Conservation (phyloP, 2,113 vertebrate species). For the Seriola rivoliana region DNA sequence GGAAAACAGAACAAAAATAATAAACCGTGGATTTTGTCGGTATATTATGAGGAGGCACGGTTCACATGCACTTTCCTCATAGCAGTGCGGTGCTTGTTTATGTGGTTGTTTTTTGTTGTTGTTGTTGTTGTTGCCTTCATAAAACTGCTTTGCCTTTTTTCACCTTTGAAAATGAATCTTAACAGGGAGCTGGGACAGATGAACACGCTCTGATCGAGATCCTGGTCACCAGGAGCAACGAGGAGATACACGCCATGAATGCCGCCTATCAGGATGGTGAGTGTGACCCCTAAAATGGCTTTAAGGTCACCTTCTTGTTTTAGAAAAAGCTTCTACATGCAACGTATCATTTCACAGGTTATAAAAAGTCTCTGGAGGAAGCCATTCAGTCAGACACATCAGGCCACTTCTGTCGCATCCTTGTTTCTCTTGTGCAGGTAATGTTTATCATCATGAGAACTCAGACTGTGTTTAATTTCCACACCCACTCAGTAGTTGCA, state of each 20-base stretch:
- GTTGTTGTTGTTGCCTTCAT: not conserved
- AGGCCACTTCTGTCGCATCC: conserved; percentile 92
- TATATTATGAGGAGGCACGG: not conserved
- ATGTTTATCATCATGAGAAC: conserved; percentile 39
- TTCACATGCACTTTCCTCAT: not conserved
- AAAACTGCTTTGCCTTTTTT: not conserved
- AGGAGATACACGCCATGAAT: conserved; percentile 91
- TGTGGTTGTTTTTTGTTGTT: not conserved
- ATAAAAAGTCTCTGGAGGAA: conserved; percentile 91
- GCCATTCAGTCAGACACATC: conserved; percentile 94
- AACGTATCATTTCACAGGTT: conserved; percentile 79
- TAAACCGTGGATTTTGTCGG: not conserved
- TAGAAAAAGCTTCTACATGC: not conserved
- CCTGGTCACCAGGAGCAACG: conserved; percentile 91
- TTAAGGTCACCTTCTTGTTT: not conserved
- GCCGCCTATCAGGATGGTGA: conserved; percentile 88
- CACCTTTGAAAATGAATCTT: not conserved
- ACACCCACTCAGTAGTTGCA: conserved; percentile 64
- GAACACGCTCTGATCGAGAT: conserved; percentile 95
- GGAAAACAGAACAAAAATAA: not conserved
- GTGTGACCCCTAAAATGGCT: not conserved
- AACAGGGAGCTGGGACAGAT: conserved; percentile 94
- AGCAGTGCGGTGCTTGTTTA: not conserved
- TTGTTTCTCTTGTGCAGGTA: conserved; percentile 94
- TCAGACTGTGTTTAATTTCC: conserved; percentile 44